phyloP scores from a whole-genome alignment of 2,113 vertebrate genomes.

The Ceyx cyanopectus region DNA sequence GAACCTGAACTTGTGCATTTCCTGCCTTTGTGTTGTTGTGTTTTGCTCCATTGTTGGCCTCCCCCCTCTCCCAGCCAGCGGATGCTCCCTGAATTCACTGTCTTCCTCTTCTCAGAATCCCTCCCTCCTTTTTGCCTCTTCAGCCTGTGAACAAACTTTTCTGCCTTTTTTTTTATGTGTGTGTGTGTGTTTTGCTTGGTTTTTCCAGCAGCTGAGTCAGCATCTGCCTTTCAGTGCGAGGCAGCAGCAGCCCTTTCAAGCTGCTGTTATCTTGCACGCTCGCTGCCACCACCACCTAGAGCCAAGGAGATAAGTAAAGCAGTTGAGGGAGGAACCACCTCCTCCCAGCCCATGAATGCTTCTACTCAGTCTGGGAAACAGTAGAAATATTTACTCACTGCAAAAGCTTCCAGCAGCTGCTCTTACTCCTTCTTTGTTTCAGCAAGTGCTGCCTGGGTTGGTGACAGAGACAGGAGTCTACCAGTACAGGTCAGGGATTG shows the following conservation, averaged over 20 bases:
- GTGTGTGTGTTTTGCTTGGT: conserved; percentile 6
- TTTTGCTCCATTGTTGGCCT: conserved; percentile 51
- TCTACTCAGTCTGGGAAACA: conserved; percentile 56
- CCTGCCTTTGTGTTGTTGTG: conserved; percentile 65
- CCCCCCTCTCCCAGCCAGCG: neutral
- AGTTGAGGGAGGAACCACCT: conserved; percentile 40
- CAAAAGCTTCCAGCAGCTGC: conserved; percentile 33
- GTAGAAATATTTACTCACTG: conserved; percentile 66
- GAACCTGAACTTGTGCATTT: conserved; percentile 68
- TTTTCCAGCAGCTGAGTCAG: conserved; percentile 61
- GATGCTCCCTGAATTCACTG: conserved; percentile 44
- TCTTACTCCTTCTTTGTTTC: conserved; percentile 42
- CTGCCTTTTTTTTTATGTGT: neutral
- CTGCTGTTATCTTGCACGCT: neutral
- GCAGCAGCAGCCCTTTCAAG: conserved; percentile 37
- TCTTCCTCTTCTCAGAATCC: conserved; percentile 67
- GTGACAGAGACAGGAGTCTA: neutral
- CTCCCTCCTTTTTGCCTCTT: conserved; percentile 55
- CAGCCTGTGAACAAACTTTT: conserved; percentile 6
- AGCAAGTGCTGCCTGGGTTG: neutral
- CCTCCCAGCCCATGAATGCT: conserved; percentile 45
- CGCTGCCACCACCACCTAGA: conserved; percentile 43
- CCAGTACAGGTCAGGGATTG: too few relatives aligned
- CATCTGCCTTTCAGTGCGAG: neutral
- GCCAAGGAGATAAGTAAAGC: conserved; percentile 42